These are phyloP conservation scores for Megaleporinus macrocephalus DNA, from an alignment of 2,113 vertebrate species.

Conservation along the genomic window DNA sequence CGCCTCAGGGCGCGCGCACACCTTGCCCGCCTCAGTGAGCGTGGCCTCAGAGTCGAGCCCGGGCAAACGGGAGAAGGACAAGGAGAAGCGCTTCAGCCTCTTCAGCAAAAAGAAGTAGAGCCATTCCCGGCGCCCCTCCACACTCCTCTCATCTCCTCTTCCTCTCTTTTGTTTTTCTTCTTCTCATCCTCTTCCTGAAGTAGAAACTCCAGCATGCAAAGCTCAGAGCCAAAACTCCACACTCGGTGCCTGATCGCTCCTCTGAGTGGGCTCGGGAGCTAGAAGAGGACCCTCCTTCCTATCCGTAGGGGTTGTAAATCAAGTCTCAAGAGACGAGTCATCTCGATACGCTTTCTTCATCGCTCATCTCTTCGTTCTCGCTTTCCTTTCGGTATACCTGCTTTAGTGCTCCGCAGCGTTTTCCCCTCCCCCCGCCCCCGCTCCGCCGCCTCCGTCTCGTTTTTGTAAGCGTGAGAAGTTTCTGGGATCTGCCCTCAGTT, in stretches of 20 bases:
- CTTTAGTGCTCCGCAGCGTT: slow-evolving; percentile 44
- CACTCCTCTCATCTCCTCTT: slow-evolving; percentile 61
- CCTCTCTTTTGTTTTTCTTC: slow-evolving; percentile 32
- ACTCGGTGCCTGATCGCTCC: slow-evolving; percentile 87
- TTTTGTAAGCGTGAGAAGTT: slow-evolving; percentile 77
- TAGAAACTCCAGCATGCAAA: slow-evolving; percentile 87
- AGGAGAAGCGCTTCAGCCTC: slow-evolving; percentile 96
- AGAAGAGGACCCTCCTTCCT: slow-evolving; percentile 73
- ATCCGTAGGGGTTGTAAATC: slow-evolving; percentile 59
- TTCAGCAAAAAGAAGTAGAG: slow-evolving; percentile 98
- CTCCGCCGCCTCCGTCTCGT: slow-evolving; percentile 49
- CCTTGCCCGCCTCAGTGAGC: slow-evolving; percentile 86
- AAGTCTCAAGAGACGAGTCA: slow-evolving; percentile 58
- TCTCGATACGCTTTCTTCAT: slow-evolving; percentile 58
- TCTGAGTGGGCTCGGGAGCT: slow-evolving; percentile 76
- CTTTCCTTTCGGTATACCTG: slow-evolving; percentile 56
- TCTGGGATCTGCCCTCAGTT: slow-evolving; percentile 89
- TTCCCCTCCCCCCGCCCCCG: too few relatives aligned
- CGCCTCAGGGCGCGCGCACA: slow-evolving; percentile 89
- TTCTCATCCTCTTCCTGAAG: slow-evolving; percentile 68
- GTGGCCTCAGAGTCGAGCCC: slow-evolving; percentile 90
- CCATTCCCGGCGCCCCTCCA: slow-evolving; percentile 79
- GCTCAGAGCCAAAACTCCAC: slow-evolving; percentile 84
- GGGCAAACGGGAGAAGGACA: slow-evolving; percentile 88
- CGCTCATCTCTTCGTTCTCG: slow-evolving; percentile 61